These are phyloP conservation scores for Illadopsis cleaveri DNA, from an alignment of 2,113 vertebrate genomes.

Conservation along the genomic window DNA sequence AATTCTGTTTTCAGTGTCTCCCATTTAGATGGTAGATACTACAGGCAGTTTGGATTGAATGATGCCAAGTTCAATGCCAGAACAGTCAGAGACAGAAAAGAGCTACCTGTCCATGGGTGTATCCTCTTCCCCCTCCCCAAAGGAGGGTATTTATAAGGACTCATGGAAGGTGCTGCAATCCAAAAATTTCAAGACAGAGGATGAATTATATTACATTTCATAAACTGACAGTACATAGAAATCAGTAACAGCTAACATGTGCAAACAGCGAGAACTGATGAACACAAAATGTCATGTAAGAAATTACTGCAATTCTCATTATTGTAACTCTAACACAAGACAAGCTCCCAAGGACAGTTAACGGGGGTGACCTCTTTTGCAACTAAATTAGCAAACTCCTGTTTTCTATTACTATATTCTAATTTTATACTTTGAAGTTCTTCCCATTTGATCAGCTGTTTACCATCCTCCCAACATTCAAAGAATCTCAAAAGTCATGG, in stretches of 20 bases:
- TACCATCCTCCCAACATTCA: neutral
- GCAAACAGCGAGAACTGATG: neutral
- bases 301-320: neutral
- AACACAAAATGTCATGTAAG: neutral
- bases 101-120: neutral
- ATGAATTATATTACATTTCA: neutral
- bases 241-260: neutral
- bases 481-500: neutral
- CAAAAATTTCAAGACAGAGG: neutral
- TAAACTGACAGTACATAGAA: neutral
- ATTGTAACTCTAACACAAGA: neutral
- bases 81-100: neutral
- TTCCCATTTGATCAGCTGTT: conserved; percentile 16
- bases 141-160: neutral
- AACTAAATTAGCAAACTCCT: neutral
- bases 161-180: neutral
- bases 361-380: neutral
- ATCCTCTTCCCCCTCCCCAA: neutral
- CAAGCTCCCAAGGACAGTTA: neutral
- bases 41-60: neutral
- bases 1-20: neutral
- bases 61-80: neutral
- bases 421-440: neutral
- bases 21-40: neutral
- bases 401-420: neutral